Evolutionary conservation across 2,113 vertebrate genomes (phyloP).

Genomic region (Rafetus swinhoei): DNA sequence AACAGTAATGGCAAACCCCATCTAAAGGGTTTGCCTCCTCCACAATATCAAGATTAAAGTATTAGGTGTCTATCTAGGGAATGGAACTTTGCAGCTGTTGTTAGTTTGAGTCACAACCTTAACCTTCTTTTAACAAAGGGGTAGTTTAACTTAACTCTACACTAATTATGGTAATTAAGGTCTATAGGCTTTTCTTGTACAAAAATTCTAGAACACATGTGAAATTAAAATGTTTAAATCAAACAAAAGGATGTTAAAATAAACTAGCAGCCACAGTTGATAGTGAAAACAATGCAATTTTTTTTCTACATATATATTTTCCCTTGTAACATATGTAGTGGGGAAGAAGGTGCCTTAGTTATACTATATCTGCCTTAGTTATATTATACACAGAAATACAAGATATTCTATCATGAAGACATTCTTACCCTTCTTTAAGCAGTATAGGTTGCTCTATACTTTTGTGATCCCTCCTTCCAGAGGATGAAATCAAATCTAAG

Average conservation of each 20-base stretch:
- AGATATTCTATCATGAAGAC: background rate
- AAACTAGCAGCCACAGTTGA: constrained; percentile 9
- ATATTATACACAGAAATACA: background rate
- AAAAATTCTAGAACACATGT: constrained; percentile 6
- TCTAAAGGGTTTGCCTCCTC: constrained; percentile 1
- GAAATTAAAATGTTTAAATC: background rate
- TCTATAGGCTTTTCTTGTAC: background rate
- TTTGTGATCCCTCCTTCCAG: constrained; percentile 95
- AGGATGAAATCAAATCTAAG: constrained; percentile 97
- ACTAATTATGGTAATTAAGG: constrained; percentile 2
- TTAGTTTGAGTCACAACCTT: background rate
- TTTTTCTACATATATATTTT: background rate
- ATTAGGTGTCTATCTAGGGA: background rate
- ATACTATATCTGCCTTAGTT: background rate
- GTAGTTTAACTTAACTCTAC: constrained; percentile 18
- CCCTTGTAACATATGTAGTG: background rate
- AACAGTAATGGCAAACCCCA: constrained; percentile 22
- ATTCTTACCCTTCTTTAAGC: constrained; percentile 96
- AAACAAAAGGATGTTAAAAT: constrained; percentile 32
- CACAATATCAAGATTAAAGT: background rate
- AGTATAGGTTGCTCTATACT: constrained; percentile 96
- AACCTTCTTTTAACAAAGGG: constrained; percentile 5
- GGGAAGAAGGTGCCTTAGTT: constrained; percentile 1
- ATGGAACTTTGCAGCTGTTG: constrained; percentile 18
- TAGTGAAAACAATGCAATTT: background rate